Conservation (phyloP, 2,888 invertebrate genomes). For the Leptopilina myrica region DNA sequence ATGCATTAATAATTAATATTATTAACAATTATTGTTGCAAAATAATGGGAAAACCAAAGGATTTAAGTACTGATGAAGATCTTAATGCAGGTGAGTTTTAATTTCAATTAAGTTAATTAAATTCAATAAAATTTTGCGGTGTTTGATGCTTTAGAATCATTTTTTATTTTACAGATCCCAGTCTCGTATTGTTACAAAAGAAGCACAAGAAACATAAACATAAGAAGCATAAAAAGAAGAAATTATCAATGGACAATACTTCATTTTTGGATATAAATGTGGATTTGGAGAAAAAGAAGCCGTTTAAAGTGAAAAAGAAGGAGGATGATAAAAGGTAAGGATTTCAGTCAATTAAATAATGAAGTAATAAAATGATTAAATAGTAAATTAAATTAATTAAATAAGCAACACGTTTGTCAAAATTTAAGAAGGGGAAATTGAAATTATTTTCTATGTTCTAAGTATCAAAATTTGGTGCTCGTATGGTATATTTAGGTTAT, state of each 20-base stretch:
- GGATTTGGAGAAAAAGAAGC: constrained; percentile 76
- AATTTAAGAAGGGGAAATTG: too few relatives aligned
- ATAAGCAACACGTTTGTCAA: too few relatives aligned
- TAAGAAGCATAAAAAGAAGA: constrained; percentile 80
- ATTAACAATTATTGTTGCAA: too few relatives aligned
- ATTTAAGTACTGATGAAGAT: constrained; percentile 67
- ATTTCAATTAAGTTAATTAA: neutral
- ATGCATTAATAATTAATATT: neutral
- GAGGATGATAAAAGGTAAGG: constrained; percentile 74
- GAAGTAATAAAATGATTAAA: too few relatives aligned
- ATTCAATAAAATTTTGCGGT: neutral
- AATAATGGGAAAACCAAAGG: constrained; percentile 66
- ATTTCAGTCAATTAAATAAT: neutral
- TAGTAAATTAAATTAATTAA: too few relatives aligned
- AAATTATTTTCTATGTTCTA: too few relatives aligned
- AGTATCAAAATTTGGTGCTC: too few relatives aligned
- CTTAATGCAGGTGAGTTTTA: neutral
- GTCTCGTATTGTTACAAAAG: constrained; percentile 75
- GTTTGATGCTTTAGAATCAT: neutral
- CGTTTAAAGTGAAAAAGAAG: constrained; percentile 78
- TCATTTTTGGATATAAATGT: constrained; percentile 78
- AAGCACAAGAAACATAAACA: constrained; percentile 84
- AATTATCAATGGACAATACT: constrained; percentile 79
- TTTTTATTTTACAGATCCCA: neutral
- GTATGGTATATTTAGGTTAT: too few relatives aligned